Evolutionary conservation across 2,888 invertebrate genomes (phyloP), one percentile per base, ranked within the genome.

Genomic region (Eupithecia tripunctaria): DNA sequence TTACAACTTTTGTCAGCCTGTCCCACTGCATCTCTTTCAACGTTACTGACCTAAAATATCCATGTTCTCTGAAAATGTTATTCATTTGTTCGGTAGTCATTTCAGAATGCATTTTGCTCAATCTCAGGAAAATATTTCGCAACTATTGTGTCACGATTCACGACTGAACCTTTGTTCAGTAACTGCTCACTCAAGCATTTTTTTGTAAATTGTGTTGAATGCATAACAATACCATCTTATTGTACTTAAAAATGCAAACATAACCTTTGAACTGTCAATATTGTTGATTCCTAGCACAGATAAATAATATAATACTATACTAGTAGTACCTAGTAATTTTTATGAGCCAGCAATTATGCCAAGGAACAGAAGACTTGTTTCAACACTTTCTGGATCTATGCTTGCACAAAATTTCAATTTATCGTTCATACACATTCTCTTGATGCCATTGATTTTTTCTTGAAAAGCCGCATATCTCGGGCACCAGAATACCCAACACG

Each of bases 41-140:
- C 56, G 56, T 56, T 56, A 56, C 12, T 56, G 56, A n/a, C 36
- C 63, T 63, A 18, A 63, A 63, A 63, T 60, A 29, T 60, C 15
- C 29, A 60, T 60, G 7, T 29, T 60, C 60, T 63, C 12, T 8
- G 14, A 29, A 62, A 32, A 32, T n/a, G 10, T 10, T n/a, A 27
- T 63, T 36, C 21, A 38, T 38, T 21, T n/a, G 21, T 63, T n/a
- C 7, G 82, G 82, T 75, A 85, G 62, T 86, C 84, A 87, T 84
- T 84, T 87, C 88, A 85, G 87, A 88, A 86, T 89, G 84, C 82
- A 82, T 80, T 76, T 76, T 81, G 74, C 76, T 76, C 73, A 72
- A 68, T 78, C 76, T 64, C 78, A 71, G 78, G 78, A 76, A 79
- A 78, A 76, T 56, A 80, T 77, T 77, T 77, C 73, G 70, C 72